phyloP scores from a whole-genome alignment of 2,113 vertebrate species.

The Xerus inauris region DNA sequence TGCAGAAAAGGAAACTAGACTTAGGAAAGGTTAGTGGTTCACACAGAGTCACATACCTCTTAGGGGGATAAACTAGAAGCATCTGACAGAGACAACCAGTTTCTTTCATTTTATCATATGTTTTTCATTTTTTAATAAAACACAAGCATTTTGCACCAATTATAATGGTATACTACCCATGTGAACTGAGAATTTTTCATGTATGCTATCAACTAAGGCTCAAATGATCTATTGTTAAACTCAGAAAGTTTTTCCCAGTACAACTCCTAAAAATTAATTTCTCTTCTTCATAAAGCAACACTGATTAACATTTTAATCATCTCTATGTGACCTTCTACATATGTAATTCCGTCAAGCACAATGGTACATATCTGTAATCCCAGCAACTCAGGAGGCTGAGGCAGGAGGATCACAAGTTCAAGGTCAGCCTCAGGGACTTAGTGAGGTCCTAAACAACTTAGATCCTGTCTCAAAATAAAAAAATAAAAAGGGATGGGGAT shows the following conservation, averaged over 20 bases:
- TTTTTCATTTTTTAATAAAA: conserved; percentile 29
- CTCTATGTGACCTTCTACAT: neutral
- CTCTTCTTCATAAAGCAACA: conserved; percentile 27
- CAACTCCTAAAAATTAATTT: neutral
- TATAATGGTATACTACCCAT: neutral
- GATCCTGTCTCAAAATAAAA: too few relatives aligned
- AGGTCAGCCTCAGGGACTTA: too few relatives aligned
- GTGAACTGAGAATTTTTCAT: neutral
- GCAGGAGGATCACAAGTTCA: too few relatives aligned
- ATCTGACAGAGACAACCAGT: neutral
- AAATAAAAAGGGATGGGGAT: too few relatives aligned
- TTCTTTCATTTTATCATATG: neutral
- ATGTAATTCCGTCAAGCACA: neutral
- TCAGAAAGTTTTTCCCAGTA: neutral
- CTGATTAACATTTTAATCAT: conserved; percentile 44
- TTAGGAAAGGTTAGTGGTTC: neutral
- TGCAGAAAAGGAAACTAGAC: neutral
- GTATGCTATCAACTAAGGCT: neutral
- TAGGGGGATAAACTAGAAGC: neutral
- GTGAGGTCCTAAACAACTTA: too few relatives aligned
- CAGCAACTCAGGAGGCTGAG: too few relatives aligned
- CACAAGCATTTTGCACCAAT: neutral
- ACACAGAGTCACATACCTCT: neutral
- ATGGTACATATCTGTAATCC: too few relatives aligned
- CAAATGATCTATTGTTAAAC: neutral